These are phyloP conservation scores for Thera obeliscata DNA, from an alignment of 2,888 invertebrate species.

Conservation along the genomic window DNA sequence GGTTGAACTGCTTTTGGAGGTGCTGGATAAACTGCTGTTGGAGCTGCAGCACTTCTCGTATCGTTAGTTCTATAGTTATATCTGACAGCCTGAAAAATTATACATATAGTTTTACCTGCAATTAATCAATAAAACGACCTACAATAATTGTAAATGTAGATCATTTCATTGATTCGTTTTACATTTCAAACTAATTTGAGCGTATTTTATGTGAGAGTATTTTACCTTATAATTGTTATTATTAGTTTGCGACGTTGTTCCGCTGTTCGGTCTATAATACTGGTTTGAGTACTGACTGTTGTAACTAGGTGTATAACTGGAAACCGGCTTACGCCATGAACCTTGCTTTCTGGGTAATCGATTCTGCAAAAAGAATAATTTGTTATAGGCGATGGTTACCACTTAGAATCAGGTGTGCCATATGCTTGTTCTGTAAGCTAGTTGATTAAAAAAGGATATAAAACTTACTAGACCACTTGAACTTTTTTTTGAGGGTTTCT, in stretches of 20 bases:
- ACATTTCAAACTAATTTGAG: background rate
- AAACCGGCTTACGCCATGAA: conserved; percentile 74
- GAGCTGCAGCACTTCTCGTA: conserved; percentile 34
- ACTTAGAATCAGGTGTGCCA: too few relatives aligned
- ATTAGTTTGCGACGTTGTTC: conserved; percentile 56
- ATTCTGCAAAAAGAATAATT: conserved; percentile 56
- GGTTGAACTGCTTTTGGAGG: too few relatives aligned
- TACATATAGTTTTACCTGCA: background rate
- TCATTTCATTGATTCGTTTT: background rate
- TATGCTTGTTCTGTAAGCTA: too few relatives aligned
- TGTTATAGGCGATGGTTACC: too few relatives aligned
- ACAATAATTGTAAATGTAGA: background rate
- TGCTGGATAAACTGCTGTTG: background rate
- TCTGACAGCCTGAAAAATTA: conserved; percentile 47
- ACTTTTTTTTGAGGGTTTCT: conserved; percentile 73
- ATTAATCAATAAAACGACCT: background rate
- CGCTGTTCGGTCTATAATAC: conserved; percentile 67
- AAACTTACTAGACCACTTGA: conserved; percentile 63
- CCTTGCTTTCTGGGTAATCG: conserved; percentile 76
- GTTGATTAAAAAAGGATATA: conserved; percentile 24
- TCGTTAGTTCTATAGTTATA: conserved; percentile 59
- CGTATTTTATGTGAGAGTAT: background rate
- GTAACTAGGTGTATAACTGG: conserved; percentile 63
- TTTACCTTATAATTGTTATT: conserved; percentile 69
- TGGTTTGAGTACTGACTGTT: conserved; percentile 73